These are phyloP conservation scores for Philonicus albiceps DNA, from an alignment of 2,888 invertebrate species.

Conservation along the genomic window DNA sequence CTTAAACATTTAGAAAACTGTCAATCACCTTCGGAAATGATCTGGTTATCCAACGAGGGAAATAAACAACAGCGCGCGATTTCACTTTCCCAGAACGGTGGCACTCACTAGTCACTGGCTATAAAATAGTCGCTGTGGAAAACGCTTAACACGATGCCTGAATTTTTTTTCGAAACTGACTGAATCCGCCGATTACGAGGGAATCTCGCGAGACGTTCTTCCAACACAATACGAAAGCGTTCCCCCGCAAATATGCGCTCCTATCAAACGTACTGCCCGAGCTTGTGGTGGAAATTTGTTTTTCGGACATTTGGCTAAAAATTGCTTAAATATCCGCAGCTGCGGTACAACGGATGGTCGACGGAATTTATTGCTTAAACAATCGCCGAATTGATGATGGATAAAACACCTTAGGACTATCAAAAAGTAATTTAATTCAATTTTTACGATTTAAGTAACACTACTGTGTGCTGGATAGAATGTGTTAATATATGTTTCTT, in stretches of 20 bases:
- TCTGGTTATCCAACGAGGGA: neutral
- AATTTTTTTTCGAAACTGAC: conserved; percentile 3
- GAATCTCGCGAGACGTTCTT: neutral
- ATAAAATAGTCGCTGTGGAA: neutral
- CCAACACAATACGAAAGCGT: conserved; percentile 15
- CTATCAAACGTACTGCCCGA: neutral
- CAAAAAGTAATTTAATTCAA: neutral
- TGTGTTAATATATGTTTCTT: neutral
- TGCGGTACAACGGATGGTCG: neutral
- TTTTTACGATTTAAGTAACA: neutral
- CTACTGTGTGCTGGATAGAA: neutral
- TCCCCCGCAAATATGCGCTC: neutral
- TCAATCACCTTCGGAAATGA: conserved; percentile 11
- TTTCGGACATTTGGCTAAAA: neutral
- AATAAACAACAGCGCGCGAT: neutral
- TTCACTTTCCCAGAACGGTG: neutral
- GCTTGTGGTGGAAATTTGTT: neutral
- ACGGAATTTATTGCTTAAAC: conserved; percentile 19
- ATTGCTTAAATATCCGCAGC: neutral
- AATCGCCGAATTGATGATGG: neutral
- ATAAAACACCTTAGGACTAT: neutral
- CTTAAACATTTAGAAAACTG: conserved; percentile 15
- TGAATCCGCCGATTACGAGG: neutral
- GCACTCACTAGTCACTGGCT: neutral
- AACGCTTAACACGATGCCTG: neutral